Base-by-base conservation (phyloP, 2,888 invertebrate genomes). In the Gnatocerus cornutus region DNA sequence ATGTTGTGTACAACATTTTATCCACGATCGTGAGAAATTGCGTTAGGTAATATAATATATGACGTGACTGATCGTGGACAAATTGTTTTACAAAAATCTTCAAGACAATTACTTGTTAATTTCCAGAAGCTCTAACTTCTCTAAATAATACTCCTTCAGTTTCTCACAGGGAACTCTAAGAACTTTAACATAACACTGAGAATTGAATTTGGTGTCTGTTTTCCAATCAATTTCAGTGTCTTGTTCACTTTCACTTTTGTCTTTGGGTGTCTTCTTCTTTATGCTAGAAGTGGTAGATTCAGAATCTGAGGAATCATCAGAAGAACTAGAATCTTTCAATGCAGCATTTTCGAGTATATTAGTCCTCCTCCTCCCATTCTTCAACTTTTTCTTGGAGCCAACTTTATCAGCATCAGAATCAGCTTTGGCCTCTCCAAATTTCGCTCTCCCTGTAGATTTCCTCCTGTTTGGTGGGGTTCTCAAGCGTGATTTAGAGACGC, bases 131-230 rank as follows among this genome's bases (percentile, higher is more conserved):
- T 81, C 77, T 33, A 78, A 74, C 61, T 77, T 76, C 58, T 73
- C 75, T 46, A 76, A 65, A 75, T 80, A 82, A 63, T 76, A 68
- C n/a, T 77, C 75, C 58, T 79, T 80, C 67, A 84, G 66, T 68
- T 79, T 75, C 52, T 80, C 78, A 68, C 79, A 76, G 21, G 77
- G 74, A 43, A 81, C 73, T 69, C 74, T 75, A 21, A 80, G 77
- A 65, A 84, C 72, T 12, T 76, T 74, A 29, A 83, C 77, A 61
- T 76, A 78, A 59, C 79, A 75, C 70, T 78, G 65, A 3, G 59
- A 69, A 27, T 71, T 72, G 41, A 81, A 78, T 72, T 81, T 81
- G 12, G 68, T 68, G 71, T 80, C 79, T 55, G 71, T 74, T 37
- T 53, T 63, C 16, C 64, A 41, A 27, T 65, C 72, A 37, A 69